phyloP scores from a whole-genome alignment of 2,888 invertebrate species.

The Synergus gifuensis region DNA sequence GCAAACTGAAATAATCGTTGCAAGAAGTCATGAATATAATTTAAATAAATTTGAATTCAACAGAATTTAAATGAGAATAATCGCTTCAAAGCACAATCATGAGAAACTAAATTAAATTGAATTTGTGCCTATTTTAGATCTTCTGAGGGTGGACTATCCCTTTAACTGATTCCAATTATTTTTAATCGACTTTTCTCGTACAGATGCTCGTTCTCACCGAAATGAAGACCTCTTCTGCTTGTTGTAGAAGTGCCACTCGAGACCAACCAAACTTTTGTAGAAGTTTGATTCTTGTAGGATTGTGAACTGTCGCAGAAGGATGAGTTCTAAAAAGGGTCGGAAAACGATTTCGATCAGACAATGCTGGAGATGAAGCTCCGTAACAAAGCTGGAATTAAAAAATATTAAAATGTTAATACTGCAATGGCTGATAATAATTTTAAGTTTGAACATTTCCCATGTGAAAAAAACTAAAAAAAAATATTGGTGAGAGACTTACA shows the following conservation, averaged over 20 bases:
- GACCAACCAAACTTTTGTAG: slow-evolving; percentile 99
- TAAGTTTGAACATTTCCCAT: too few relatives aligned
- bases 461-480: background rate
- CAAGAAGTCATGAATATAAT: background rate
- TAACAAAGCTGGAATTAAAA: slow-evolving; percentile 90
- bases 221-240: slow-evolving; percentile 98
- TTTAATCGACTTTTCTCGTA: background rate
- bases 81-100: background rate
- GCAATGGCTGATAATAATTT: background rate
- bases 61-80: background rate
- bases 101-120: background rate
- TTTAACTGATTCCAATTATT: background rate
- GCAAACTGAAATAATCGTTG: background rate
- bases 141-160: background rate
- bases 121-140: background rate
- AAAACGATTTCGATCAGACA: slow-evolving; percentile 97
- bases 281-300: slow-evolving; percentile 96
- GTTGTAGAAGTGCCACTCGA: slow-evolving; percentile 97
- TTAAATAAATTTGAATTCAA: background rate
- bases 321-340: slow-evolving; percentile 99
- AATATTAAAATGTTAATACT: slow-evolving; percentile 16
- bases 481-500: slow-evolving; percentile 82
- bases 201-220: slow-evolving; percentile 82
- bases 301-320: slow-evolving; percentile 99
- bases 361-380: slow-evolving; percentile 98